phyloP scores from a whole-genome alignment of 1,140 invertebrate species.

The Atta cephalotes region DNA sequence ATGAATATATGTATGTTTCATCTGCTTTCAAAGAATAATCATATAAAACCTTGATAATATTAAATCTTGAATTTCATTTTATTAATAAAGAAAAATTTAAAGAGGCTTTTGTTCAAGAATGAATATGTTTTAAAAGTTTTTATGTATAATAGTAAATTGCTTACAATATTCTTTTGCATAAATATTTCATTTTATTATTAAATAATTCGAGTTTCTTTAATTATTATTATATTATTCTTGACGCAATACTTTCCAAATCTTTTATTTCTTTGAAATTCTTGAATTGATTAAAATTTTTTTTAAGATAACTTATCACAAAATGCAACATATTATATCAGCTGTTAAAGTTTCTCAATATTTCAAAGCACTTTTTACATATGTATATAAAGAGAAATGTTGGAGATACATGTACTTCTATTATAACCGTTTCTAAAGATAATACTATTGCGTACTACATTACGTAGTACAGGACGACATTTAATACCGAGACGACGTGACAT shows the following conservation, averaged over 20 bases:
- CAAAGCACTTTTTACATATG: not conserved
- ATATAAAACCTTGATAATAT: not conserved
- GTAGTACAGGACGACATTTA: constrained; percentile 42
- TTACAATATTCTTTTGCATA: not conserved
- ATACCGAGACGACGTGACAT: constrained; percentile 41
- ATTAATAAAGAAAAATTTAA: not conserved
- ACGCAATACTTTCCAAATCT: not conserved
- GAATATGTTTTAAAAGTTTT: not conserved
- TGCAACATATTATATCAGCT: not conserved
- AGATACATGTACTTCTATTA: constrained; percentile 38
- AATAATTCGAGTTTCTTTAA: not conserved
- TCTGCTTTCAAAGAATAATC: constrained; percentile 22
- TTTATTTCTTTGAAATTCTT: not conserved
- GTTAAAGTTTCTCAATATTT: constrained; percentile 18
- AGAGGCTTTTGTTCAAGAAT: not conserved
- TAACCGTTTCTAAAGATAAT: constrained; percentile 34
- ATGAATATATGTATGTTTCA: not conserved
- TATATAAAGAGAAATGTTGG: constrained; percentile 17
- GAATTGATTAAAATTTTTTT: not conserved
- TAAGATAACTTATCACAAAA: not conserved
- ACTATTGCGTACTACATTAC: constrained; percentile 39
- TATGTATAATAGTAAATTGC: not conserved
- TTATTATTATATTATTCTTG: not conserved
- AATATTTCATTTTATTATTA: not conserved
- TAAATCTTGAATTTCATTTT: constrained; percentile 22